Percentiles rank a stretch among this genome's conserved stretches.
phyloP scores from a whole-genome alignment of 2,888 invertebrate genomes.

The Cataglyphis cursor region DNA sequence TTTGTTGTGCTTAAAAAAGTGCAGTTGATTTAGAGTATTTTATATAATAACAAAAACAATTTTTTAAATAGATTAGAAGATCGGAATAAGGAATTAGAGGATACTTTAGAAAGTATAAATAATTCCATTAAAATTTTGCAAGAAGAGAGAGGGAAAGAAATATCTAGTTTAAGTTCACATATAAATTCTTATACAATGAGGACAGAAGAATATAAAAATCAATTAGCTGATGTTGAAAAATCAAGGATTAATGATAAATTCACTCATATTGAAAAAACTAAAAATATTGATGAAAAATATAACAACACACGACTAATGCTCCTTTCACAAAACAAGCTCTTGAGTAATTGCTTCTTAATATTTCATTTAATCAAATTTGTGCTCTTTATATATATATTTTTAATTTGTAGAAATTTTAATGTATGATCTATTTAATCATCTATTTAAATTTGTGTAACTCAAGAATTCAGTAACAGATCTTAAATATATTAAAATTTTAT shows the following conservation, averaged over 20 bases:
- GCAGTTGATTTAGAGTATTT: background rate
- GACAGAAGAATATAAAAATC: slow-evolving; percentile 64
- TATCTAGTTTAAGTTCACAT: slow-evolving; percentile 70
- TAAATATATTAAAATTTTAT: too few relatives aligned
- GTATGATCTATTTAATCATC: background rate
- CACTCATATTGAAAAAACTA: slow-evolving; percentile 69
- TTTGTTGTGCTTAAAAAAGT: background rate
- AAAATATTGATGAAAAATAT: slow-evolving; percentile 73
- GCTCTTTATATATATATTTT: background rate
- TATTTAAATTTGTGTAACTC: slow-evolving; percentile 11
- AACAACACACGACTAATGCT: slow-evolving; percentile 71
- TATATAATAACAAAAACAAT: background rate
- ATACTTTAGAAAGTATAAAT: slow-evolving; percentile 63
- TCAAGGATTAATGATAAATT: slow-evolving; percentile 66
- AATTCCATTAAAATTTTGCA: slow-evolving; percentile 59
- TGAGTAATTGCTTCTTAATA: slow-evolving; percentile 74
- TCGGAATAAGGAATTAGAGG: slow-evolving; percentile 74
- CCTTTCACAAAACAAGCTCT: slow-evolving; percentile 77
- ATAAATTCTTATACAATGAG: slow-evolving; percentile 63
- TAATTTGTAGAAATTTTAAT: slow-evolving; percentile 4
- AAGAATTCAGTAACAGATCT: background rate
- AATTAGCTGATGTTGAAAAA: slow-evolving; percentile 62
- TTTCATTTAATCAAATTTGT: background rate
- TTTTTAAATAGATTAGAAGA: slow-evolving; percentile 73
- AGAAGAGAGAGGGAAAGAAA: slow-evolving; percentile 74